These are phyloP conservation scores for Hemistola chrysoprasaria DNA, from an alignment of 2,888 invertebrate genomes.

Conservation along the genomic window DNA sequence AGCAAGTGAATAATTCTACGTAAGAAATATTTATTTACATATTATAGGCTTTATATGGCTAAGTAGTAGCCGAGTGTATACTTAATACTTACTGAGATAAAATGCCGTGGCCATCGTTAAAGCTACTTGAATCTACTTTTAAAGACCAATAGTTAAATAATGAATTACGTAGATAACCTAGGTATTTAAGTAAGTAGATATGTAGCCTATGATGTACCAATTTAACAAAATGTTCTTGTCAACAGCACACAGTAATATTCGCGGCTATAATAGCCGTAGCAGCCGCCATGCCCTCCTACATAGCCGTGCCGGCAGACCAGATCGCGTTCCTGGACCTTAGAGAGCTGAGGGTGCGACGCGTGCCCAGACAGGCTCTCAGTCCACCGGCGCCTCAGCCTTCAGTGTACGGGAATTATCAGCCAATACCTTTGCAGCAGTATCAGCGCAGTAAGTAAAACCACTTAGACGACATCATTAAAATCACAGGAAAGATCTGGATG, in stretches of 20 bases:
- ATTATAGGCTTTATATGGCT: too few relatives aligned
- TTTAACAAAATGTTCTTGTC: too few relatives aligned
- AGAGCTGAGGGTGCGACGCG: constrained; percentile 55
- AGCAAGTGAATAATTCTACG: too few relatives aligned
- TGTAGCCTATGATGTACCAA: too few relatives aligned
- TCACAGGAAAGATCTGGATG: constrained; percentile 48
- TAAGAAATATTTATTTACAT: too few relatives aligned
- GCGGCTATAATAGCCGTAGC: constrained; percentile 49
- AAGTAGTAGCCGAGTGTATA: too few relatives aligned
- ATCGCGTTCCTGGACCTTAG: constrained; percentile 81
- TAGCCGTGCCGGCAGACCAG: constrained; percentile 84
- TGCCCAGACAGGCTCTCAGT: constrained; percentile 62
- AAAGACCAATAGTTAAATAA: too few relatives aligned
- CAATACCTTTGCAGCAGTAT: constrained; percentile 45
- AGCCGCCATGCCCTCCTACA: constrained; percentile 79
- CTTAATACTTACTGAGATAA: too few relatives aligned
- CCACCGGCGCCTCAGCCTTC: constrained; percentile 53
- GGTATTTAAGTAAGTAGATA: too few relatives aligned
- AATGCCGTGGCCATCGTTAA: too few relatives aligned
- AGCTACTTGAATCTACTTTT: too few relatives aligned
- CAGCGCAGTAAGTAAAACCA: constrained; percentile 57
- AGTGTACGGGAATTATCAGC: constrained; percentile 60
- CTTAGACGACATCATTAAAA: background rate
- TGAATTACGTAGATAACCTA: too few relatives aligned
- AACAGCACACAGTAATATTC: constrained; percentile 57